These are phyloP conservation scores for Ceramica pisi DNA, from an alignment of 2,888 invertebrate species.

Conservation along the genomic window DNA sequence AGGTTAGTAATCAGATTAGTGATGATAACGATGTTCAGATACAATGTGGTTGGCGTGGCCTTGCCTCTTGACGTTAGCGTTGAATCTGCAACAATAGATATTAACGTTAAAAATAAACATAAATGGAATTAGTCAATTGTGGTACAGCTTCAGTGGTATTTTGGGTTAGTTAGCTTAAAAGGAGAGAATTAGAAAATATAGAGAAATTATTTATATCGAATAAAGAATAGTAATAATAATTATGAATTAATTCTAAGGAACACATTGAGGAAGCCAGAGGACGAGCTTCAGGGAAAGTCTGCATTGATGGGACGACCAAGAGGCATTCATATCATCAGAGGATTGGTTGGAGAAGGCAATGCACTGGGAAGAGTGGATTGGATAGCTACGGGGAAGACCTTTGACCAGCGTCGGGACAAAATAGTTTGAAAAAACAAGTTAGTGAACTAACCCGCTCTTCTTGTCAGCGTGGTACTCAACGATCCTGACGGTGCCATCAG, in stretches of 20 bases:
- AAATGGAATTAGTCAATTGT: no score
- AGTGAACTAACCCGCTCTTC: constrained; percentile 68
- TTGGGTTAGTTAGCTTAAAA: background rate
- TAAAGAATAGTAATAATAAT: no score
- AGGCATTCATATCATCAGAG: no score
- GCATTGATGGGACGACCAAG: no score
- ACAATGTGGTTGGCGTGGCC: constrained; percentile 67
- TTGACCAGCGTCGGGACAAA: no score
- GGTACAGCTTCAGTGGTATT: background rate
- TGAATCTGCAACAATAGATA: constrained; percentile 46
- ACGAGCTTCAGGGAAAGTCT: no score
- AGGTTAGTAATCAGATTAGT: constrained; percentile 43
- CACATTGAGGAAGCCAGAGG: no score
- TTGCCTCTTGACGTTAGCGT: constrained; percentile 58
- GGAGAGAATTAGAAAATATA: background rate
- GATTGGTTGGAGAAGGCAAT: no score
- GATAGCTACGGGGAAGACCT: no score
- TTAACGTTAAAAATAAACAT: background rate
- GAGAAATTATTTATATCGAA: background rate
- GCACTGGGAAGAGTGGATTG: no score
- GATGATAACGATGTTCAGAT: constrained; percentile 61
- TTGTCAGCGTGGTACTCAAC: constrained; percentile 86
- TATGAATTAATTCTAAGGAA: no score
- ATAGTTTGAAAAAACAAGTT: background rate
- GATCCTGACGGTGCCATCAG: constrained; percentile 82